Evolutionary conservation across 2,797 vertebrate genomes (phyloP).

Genomic region (Momotus momota): DNA sequence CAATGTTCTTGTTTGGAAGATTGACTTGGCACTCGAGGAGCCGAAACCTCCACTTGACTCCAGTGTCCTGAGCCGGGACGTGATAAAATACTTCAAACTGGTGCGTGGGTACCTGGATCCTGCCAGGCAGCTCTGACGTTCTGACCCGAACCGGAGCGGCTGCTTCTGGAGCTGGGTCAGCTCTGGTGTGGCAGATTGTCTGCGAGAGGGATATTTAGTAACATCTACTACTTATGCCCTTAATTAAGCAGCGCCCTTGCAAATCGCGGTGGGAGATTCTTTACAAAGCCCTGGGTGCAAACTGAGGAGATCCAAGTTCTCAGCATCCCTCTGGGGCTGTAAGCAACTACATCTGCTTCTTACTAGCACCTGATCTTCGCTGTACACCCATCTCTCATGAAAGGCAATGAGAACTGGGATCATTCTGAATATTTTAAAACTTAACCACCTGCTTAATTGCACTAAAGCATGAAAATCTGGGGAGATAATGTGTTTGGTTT

Average conservation of each 20-base stretch:
- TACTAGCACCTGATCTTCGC: background rate
- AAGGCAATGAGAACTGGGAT: accelerated
- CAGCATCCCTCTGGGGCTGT: background rate
- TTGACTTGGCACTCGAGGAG: background rate
- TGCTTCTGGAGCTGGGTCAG: accelerated
- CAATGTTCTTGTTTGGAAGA: background rate
- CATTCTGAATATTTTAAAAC: background rate
- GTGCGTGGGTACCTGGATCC: accelerated
- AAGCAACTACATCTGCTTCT: accelerated
- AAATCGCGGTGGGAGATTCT: background rate
- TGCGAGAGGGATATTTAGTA: background rate
- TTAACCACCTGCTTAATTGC: background rate
- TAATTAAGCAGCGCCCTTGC: background rate
- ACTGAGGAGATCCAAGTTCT: background rate
- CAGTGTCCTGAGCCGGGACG: background rate
- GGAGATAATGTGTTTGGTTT: background rate
- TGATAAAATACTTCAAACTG: accelerated
- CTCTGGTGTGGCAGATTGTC: background rate
- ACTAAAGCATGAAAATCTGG: background rate
- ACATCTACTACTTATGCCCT: background rate
- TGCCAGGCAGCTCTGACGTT: background rate
- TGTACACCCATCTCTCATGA: background rate
- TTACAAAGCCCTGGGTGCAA: accelerated
- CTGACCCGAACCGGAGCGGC: background rate
- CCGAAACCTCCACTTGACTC: background rate